Conservation (phyloP, 2,888 invertebrate species). For the Xylocampa areola region DNA sequence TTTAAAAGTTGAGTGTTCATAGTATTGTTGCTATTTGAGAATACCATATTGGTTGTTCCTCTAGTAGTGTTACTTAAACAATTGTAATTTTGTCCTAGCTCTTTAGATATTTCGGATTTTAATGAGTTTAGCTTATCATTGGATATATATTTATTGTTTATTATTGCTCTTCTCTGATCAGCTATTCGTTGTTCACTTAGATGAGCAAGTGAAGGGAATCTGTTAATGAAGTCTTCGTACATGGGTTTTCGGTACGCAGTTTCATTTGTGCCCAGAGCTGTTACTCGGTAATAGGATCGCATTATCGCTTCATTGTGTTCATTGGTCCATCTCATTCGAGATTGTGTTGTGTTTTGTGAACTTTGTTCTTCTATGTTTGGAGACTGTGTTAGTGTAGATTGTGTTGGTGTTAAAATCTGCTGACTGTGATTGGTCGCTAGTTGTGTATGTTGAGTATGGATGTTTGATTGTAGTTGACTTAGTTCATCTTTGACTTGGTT, state of each 20-base stretch:
- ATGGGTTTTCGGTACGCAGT: slow-evolving; percentile 2
- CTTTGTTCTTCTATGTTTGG: too few relatives aligned
- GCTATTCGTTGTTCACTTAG: slow-evolving; percentile 19
- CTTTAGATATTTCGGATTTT: slow-evolving; percentile 2
- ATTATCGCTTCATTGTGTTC: too few relatives aligned
- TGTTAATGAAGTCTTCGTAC: slow-evolving; percentile 3
- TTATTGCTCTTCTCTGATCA: slow-evolving; percentile 12
- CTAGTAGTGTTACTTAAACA: neutral
- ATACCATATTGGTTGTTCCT: neutral
- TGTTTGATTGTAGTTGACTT: too few relatives aligned
- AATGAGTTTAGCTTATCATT: slow-evolving; percentile 7
- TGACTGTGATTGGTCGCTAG: too few relatives aligned
- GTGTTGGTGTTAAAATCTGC: too few relatives aligned
- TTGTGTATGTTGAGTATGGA: too few relatives aligned
- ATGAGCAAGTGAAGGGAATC: slow-evolving; percentile 9
- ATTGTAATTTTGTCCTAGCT: neutral
- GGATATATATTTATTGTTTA: slow-evolving; percentile 19
- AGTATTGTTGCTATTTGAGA: neutral
- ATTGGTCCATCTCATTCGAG: neutral
- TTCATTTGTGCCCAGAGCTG: neutral
- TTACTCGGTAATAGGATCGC: slow-evolving; percentile 1
- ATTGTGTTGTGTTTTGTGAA: too few relatives aligned
- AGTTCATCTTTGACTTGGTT: neutral
- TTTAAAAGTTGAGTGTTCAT: neutral
- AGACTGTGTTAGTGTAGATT: too few relatives aligned